phyloP scores from a whole-genome alignment of 2,888 invertebrate species.

The Zaprionus obscuricornis region DNA sequence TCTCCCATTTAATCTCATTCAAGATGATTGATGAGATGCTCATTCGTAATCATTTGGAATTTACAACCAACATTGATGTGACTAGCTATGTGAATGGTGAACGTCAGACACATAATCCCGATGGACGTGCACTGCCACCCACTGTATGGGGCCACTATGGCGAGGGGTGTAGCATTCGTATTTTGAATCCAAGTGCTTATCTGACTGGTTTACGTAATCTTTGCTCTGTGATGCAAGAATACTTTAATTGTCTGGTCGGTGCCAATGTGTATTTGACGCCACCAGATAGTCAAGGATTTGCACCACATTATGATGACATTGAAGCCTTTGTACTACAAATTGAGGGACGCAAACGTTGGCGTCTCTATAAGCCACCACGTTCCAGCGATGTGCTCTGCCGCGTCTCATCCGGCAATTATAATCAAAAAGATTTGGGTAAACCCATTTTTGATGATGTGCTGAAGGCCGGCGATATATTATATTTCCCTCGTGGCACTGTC shows the following conservation, averaged over 20 bases:
- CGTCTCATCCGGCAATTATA: conserved; percentile 91
- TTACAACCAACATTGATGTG: conserved; percentile 94
- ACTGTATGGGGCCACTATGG: conserved; percentile 95
- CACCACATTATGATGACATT: conserved; percentile 98
- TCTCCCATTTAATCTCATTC: conserved; percentile 89
- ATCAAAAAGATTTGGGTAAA: conserved; percentile 88
- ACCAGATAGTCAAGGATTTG: conserved; percentile 97
- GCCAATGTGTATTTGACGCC: conserved; percentile 98
- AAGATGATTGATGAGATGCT: conserved; percentile 90
- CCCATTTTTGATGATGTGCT: conserved; percentile 89
- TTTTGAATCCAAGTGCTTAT: conserved; percentile 95
- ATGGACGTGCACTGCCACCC: conserved; percentile 85
- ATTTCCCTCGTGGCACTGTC: conserved; percentile 94
- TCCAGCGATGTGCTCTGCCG: no score
- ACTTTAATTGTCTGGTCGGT: conserved; percentile 95
- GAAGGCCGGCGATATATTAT: conserved; percentile 94
- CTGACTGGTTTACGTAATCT: conserved; percentile 87
- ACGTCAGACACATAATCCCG: conserved; percentile 93
- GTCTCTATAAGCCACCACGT: conserved; percentile 90
- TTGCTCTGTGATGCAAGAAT: conserved; percentile 93
- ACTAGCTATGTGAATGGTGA: conserved; percentile 91
- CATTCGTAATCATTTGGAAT: conserved; percentile 90
- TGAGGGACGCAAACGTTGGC: conserved; percentile 97
- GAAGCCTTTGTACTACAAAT: conserved; percentile 98
- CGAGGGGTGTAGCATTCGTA: conserved; percentile 93